Percentiles rank a stretch among this genome's conserved stretches.
These are phyloP conservation scores for Epistrophella euchroma DNA, from an alignment of 2,888 invertebrate genomes.

Conservation along the genomic window DNA sequence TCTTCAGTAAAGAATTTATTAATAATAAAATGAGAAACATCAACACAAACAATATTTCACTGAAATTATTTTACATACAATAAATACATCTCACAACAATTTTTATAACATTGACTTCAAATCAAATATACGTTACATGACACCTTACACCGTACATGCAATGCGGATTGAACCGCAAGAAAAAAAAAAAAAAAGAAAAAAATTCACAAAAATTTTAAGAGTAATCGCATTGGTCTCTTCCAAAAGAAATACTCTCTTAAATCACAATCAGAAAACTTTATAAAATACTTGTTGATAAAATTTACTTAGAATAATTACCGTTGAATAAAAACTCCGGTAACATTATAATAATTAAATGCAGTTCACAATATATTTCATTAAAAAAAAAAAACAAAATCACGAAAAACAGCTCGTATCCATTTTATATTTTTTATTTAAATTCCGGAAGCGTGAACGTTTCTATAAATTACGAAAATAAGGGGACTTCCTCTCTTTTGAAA, in stretches of 20 bases:
- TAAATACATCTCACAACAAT: constrained; percentile 18
- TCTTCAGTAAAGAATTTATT: too few relatives aligned
- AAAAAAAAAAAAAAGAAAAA: constrained; percentile 1
- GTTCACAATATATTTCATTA: constrained; percentile 11
- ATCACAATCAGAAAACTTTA: constrained; percentile 9
- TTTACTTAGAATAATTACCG: constrained; percentile 75
- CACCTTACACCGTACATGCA: constrained; percentile 73
- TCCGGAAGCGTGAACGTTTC: constrained; percentile 17
- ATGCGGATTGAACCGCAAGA: constrained; percentile 39
- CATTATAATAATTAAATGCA: constrained; percentile 75
- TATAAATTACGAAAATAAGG: constrained; percentile 35
- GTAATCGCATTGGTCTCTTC: constrained; percentile 1
- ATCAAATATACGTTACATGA: constrained; percentile 65
- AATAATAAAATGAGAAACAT: background rate
- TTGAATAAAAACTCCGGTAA: constrained; percentile 79
- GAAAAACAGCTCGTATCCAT: constrained; percentile 3
- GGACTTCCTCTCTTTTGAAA: constrained; percentile 79
- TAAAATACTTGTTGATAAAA: constrained; percentile 11
- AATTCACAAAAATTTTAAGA: constrained; percentile 3
- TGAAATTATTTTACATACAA: background rate
- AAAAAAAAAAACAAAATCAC: background rate
- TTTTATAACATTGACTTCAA: background rate
- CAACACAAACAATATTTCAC: constrained; percentile 22
- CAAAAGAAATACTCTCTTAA: constrained; percentile 53
- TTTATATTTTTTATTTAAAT: constrained; percentile 26